Evolutionary conservation across 2,888 invertebrate species (phyloP).

Genomic region (Netelia inedita): DNA sequence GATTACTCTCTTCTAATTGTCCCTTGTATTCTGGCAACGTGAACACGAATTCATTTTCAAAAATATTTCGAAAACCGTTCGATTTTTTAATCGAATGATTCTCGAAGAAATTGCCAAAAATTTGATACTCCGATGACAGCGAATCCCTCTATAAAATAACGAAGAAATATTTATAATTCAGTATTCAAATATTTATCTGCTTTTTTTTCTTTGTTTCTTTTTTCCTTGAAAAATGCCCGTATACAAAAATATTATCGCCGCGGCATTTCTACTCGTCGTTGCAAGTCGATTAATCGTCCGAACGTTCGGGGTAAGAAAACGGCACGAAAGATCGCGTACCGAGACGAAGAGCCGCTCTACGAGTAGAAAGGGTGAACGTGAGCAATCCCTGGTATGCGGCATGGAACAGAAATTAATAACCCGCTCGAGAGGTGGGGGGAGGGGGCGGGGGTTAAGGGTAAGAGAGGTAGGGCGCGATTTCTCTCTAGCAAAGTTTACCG

Average conservation of each 20-base stretch:
- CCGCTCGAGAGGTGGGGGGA: conserved; percentile 2
- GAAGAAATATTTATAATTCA: too few species aligned
- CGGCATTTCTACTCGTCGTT: conserved; percentile 35
- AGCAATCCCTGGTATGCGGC: conserved; percentile 62
- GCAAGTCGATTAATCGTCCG: conserved; percentile 52
- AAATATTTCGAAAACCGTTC: too few species aligned
- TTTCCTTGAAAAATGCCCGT: not conserved
- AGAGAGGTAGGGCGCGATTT: conserved; percentile 35
- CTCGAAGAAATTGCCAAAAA: too few species aligned
- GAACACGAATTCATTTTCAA: too few species aligned
- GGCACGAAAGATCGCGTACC: conserved; percentile 25
- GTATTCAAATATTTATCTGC: not conserved
- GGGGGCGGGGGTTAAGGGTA: not conserved
- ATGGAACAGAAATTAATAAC: conserved; percentile 67
- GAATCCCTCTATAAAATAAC: too few species aligned
- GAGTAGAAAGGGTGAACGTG: conserved; percentile 45
- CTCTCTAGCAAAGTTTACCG: conserved; percentile 61
- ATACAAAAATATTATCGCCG: conserved; percentile 9
- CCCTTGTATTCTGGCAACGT: too few species aligned
- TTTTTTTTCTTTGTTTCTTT: not conserved
- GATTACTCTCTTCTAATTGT: too few species aligned
- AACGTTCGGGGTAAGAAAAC: conserved; percentile 41
- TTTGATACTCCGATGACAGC: too few species aligned
- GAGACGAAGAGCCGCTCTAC: conserved; percentile 50
- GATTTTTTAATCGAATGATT: too few species aligned